Evolutionary conservation across 2,113 vertebrate genomes (phyloP).

Genomic region (Dendropsophus ebraccatus): DNA sequence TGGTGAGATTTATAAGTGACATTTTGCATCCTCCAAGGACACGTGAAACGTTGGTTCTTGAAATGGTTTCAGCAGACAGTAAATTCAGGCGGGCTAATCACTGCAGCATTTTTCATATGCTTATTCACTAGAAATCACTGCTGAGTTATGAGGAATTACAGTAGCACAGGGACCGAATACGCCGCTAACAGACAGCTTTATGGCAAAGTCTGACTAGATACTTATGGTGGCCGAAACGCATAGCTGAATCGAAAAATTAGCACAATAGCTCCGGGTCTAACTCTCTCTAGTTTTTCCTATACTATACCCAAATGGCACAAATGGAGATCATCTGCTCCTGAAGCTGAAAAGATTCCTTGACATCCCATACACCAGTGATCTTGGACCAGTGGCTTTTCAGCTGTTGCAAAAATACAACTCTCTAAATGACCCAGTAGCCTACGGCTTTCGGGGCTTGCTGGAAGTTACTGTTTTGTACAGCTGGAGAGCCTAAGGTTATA

Average conservation of each 20-base stretch:
- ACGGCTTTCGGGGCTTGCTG: too few relatives aligned
- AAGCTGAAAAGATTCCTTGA: too few relatives aligned
- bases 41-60: neutral
- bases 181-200: slow-evolving; percentile 42
- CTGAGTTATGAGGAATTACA: slow-evolving; percentile 42
- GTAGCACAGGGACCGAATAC: slow-evolving; percentile 2
- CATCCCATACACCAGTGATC: too few relatives aligned
- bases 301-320: too few relatives aligned
- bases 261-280: neutral
- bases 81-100: slow-evolving; percentile 31
- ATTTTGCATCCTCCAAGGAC: slow-evolving; percentile 14
- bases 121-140: slow-evolving; percentile 40
- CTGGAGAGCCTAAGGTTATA: too few relatives aligned
- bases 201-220: neutral
- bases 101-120: slow-evolving; percentile 28
- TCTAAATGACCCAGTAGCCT: too few relatives aligned
- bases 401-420: too few relatives aligned
- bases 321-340: too few relatives aligned
- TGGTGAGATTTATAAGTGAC: slow-evolving; percentile 10
- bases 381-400: too few relatives aligned
- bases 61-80: slow-evolving; percentile 23
- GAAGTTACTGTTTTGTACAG: too few relatives aligned
- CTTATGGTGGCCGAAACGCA: slow-evolving; percentile 13
- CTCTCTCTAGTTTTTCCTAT: too few relatives aligned
- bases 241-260: neutral